Conservation (phyloP, 53 echinoderm and acorn worm genomes). For the Temnopleurus reevesii region DNA sequence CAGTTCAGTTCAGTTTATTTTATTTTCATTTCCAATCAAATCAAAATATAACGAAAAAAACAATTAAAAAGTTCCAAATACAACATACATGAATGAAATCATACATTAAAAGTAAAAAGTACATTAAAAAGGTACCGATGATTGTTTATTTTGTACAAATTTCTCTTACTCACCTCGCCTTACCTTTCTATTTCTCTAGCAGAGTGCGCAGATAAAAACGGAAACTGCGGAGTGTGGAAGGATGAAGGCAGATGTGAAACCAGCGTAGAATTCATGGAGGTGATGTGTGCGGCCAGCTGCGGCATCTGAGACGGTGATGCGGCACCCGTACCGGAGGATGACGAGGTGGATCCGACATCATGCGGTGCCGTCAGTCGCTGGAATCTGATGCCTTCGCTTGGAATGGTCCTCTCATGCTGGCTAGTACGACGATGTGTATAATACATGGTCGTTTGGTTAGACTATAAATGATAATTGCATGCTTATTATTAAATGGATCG, state of each 20-base stretch:
- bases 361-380: constrained; percentile 21
- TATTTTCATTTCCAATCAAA: too few species aligned
- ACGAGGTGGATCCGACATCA: not conserved
- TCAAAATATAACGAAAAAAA: too few species aligned
- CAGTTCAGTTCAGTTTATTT: too few species aligned
- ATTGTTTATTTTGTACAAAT: not conserved
- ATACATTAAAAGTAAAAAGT: too few species aligned
- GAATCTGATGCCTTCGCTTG: not conserved
- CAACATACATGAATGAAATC: too few species aligned
- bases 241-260: constrained; percentile 24
- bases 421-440: not conserved
- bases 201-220: constrained; percentile 27
- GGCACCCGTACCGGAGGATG: not conserved
- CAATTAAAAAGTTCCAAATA: too few species aligned
- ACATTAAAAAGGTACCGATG: too few species aligned
- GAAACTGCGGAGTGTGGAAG: constrained; percentile 34
- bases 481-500: too few species aligned
- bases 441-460: not conserved
- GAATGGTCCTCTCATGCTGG: constrained; percentile 2
- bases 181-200: not conserved
- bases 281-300: constrained; percentile 54
- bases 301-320: constrained; percentile 50
- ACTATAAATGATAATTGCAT: too few species aligned
- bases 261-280: not conserved
- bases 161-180: not conserved